Evolutionary conservation across 2,797 vertebrate species (phyloP).

Genomic region (Melanotaenia maccullochi): DNA sequence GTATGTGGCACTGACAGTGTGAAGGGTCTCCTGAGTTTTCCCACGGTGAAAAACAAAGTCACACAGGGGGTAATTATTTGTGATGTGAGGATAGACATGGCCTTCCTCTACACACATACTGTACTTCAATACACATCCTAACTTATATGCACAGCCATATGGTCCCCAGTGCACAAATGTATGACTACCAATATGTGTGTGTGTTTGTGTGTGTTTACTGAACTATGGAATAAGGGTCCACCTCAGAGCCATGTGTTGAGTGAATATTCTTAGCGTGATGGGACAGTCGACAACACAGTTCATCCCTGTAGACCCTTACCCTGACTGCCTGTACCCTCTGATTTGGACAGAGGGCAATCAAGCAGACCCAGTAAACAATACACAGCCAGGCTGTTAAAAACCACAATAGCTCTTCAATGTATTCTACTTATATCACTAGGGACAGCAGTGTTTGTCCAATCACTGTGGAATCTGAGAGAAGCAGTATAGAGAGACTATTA

Average conservation of each 20-base stretch:
- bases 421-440: slow-evolving; percentile 69
- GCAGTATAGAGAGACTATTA: slow-evolving; percentile 71
- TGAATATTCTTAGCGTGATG: slow-evolving; percentile 79
- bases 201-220: slow-evolving; percentile 71
- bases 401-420: slow-evolving; percentile 75
- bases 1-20: slow-evolving; percentile 47
- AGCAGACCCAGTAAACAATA: slow-evolving; percentile 80
- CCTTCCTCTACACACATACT: slow-evolving; percentile 51
- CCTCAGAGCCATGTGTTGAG: slow-evolving; percentile 66
- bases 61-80: slow-evolving; percentile 79
- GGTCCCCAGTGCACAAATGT: slow-evolving; percentile 65
- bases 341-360: slow-evolving; percentile 81
- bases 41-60: slow-evolving; percentile 67
- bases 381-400: slow-evolving; percentile 70
- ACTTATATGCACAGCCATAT: slow-evolving; percentile 65
- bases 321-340: slow-evolving; percentile 76
- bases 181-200: slow-evolving; percentile 58
- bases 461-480: slow-evolving; percentile 54
- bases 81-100: slow-evolving; percentile 73
- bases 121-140: slow-evolving; percentile 45
- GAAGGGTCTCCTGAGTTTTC: slow-evolving; percentile 60
- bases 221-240: slow-evolving; percentile 69
- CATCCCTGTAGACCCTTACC: slow-evolving; percentile 74
- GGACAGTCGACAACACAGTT: slow-evolving; percentile 76
- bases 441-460: slow-evolving; percentile 72